Evolutionary conservation across 2,888 invertebrate genomes (phyloP), one percentile per base, ranked within the genome.

Genomic region (Euproctis similis): DNA sequence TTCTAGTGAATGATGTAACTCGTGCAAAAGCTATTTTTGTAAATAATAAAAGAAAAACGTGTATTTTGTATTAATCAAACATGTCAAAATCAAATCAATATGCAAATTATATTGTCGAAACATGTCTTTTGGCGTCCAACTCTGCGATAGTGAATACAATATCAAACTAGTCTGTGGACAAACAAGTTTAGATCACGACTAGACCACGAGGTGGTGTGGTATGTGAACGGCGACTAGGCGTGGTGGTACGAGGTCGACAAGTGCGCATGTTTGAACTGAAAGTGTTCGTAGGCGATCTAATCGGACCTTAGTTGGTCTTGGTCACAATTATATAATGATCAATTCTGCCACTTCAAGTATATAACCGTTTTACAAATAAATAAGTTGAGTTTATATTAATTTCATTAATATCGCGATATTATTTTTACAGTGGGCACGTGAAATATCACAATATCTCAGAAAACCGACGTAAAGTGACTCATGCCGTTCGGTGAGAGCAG

Each of bases 131-230:
- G 37, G 33, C 50, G 42, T 39, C 42, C 36, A 42, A 39, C 38
- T 40, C 38, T 42, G 28, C 38, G 22, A 36, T 45, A 41, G 41
- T 35, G 39, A 37, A 36, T 38, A 4, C 14, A 14, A 23, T 28
- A 16, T 33, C 28, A 24, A 36, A 30, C 33, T 29, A 31, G 33
- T 34, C 39, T 54, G 51, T 59, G 58, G 50, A 54, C 52, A 67
- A 70, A 70, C 70, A 53, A 61, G 75, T 74, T 77, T 72, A 65
- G 67, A 71, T 73, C 76, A 75, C 67, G 69, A 77, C 26, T 31
- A 30, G 32, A 24, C 23, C 23, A 3, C 30, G 33, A 35, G 59
- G 59, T 24, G 60, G 61, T 69, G 62, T 53, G 80, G 81, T 71
- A 77, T 81, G 81, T 70, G 75, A 75, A 67, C 58, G 75, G 66